Evolutionary conservation across 2,888 invertebrate genomes (phyloP), one percentile per base, ranked within the genome.

Genomic region (Galeruca laticollis): DNA sequence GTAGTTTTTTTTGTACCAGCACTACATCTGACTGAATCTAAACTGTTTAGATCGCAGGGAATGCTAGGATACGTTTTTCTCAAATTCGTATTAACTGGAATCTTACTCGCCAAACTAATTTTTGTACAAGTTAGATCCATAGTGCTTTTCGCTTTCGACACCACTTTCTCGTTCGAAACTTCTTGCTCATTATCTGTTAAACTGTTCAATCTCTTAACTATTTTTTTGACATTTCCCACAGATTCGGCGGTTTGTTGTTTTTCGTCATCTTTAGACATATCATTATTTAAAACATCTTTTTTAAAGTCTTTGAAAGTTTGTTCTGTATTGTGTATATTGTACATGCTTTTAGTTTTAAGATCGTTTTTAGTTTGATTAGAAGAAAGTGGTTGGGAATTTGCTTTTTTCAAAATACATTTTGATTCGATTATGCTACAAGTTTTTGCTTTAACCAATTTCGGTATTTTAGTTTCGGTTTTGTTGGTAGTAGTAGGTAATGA

Each of bases 341-440:
- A 73, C 72, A 83, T 69, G 69, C 83, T 83, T 72, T 80, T 82
- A 3, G 82, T 82, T 66, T 81, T 78, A 31, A 67, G 63, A 21
- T 68, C 64, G 51, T 63, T 15, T 1, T 40, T 60, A 26, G 52
- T 56, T 15, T 49, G 18, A 9, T 43, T 59, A 1, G 70, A 82
- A 75, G 83, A 83, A 70, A 86, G 82, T 0, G 88, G 86, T 77
- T 87, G 86, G 3, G 89, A 88, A 77, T 86, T 86, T 10, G 87
- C 84, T 81, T 90, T 90, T 81, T 91, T 90, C 61, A 90, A 83
- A 76, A 91, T 89, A 81, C 91, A 92, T 71, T 90, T 88, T 0
- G 91, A 91, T 83, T 91, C 91, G 64, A 91, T 91, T 70, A 91
- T 91, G 79, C 90, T 90, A 82, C 91, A 91, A 76, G 92, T 92